These are phyloP conservation scores for Leistus spinibarbis DNA, from an alignment of 2,888 invertebrate species.

Conservation along the genomic window DNA sequence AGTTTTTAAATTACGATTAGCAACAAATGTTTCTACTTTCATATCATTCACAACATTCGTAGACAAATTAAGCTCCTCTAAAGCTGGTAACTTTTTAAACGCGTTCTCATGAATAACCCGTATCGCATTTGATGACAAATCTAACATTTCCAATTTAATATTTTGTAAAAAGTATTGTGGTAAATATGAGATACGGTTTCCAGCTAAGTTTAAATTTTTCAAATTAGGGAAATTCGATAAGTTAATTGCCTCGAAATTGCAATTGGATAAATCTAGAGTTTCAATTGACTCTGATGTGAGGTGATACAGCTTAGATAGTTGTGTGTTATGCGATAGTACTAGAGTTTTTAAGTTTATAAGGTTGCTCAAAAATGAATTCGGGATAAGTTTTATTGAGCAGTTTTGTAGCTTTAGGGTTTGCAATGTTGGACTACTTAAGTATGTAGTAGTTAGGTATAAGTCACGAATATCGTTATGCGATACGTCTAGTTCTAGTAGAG, in stretches of 20 bases:
- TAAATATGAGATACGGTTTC: conserved; percentile 66
- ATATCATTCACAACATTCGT: conserved; percentile 69
- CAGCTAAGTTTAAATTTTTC: conserved; percentile 63
- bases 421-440: conserved; percentile 19
- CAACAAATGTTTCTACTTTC: conserved; percentile 64
- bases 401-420: conserved; percentile 13
- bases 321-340: conserved; percentile 67
- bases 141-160: conserved; percentile 64
- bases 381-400: conserved; percentile 16
- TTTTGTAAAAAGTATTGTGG: conserved; percentile 64
- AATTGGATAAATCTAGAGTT: conserved; percentile 66
- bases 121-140: conserved; percentile 71
- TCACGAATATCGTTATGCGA: conserved; percentile 55
- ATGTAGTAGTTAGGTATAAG: not conserved
- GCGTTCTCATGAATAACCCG: conserved; percentile 65
- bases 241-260: conserved; percentile 66
- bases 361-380: conserved; percentile 48
- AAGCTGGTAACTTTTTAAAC: conserved; percentile 63
- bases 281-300: conserved; percentile 62
- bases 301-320: conserved; percentile 55
- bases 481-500: conserved; percentile 62
- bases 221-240: conserved; percentile 68
- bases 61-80: conserved; percentile 71
- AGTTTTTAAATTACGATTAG: conserved; percentile 65
- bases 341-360: conserved; percentile 66